Evolutionary conservation across 2,113 vertebrate species (phyloP).

Genomic region (Tursiops truncatus): DNA sequence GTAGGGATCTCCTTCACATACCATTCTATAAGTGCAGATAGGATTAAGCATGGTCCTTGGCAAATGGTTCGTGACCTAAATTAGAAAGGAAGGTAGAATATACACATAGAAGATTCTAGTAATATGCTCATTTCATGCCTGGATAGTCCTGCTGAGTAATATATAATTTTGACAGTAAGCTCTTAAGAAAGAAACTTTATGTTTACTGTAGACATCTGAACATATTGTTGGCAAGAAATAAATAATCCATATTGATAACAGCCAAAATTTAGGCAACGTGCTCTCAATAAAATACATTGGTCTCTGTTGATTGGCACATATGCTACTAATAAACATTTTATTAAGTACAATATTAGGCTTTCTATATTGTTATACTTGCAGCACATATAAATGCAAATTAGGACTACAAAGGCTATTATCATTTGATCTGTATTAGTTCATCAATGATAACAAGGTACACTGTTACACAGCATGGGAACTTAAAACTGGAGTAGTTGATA

Average conservation of each 20-base stretch:
- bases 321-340: slow-evolving; percentile 54
- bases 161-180: background rate
- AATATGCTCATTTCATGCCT: slow-evolving; percentile 27
- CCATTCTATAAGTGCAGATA: slow-evolving; percentile 12
- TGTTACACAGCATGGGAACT: slow-evolving; percentile 59
- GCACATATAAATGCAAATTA: slow-evolving; percentile 22
- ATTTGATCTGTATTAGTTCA: slow-evolving; percentile 54
- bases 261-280: slow-evolving; percentile 47
- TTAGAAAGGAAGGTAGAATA: slow-evolving; percentile 49
- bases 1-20: background rate
- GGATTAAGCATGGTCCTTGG: slow-evolving; percentile 23
- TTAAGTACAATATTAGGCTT: slow-evolving; percentile 34
- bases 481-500: slow-evolving; percentile 28
- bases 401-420: background rate
- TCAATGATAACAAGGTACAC: slow-evolving; percentile 61
- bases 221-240: slow-evolving; percentile 29
- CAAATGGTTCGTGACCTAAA: slow-evolving; percentile 42
- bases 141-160: background rate
- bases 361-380: background rate
- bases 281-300: slow-evolving; percentile 59
- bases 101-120: slow-evolving; percentile 43
- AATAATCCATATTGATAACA: slow-evolving; percentile 63
- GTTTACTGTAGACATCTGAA: background rate
- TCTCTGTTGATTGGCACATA: slow-evolving; percentile 51
- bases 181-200: slow-evolving; percentile 29